Evolutionary conservation across 2,797 vertebrate genomes (phyloP), one percentile per base, ranked within the genome.

Genomic region (Sternotherus odoratus): DNA sequence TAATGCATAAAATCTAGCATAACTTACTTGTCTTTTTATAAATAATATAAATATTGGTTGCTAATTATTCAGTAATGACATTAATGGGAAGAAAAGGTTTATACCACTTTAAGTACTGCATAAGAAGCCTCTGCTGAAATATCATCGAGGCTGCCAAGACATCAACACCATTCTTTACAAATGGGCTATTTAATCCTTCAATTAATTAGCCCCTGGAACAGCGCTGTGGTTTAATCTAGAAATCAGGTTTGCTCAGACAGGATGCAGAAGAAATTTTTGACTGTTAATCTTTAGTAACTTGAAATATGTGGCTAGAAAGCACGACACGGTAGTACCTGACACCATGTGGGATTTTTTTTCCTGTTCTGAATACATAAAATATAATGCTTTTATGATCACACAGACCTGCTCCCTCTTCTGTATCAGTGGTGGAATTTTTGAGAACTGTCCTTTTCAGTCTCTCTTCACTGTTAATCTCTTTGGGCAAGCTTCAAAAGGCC

Each of bases 191-290:
- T 82, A 85, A 93, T 74, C 51, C 39, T 53, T 26, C 89, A 91
- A 81, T 86, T 91, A 95, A 94, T 89, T 77, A 85, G 26, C 77
- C 86, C 77, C 74, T 48, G 51, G 57, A 89, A 85, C 39, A 93
- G 43, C 79, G 69, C 60, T 77, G 63, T 53, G 15, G 60, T 60
- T 93, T 88, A 77, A 92, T 74, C 86, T 28, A 89, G 82, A 93
- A 91, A 90, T 82, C n/a, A 77, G 16, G 48, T 87, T 82, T 91
- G 60, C 50, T 87, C 50, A 57, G 53, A 63, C 60, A 87, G 63
- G 60, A 95, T 89, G 81, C 17, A 50, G 23, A 83, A 77, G 54
- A 43, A 92, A 82, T 39, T 88, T 30, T 43, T 84, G 77, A 51
- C 36, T 1, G 1, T 66, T 6, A 19, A 72, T 24, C 23, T 15